Conservation (phyloP, 2,888 invertebrate genomes). For the Minunthozetes semirufus region DNA sequence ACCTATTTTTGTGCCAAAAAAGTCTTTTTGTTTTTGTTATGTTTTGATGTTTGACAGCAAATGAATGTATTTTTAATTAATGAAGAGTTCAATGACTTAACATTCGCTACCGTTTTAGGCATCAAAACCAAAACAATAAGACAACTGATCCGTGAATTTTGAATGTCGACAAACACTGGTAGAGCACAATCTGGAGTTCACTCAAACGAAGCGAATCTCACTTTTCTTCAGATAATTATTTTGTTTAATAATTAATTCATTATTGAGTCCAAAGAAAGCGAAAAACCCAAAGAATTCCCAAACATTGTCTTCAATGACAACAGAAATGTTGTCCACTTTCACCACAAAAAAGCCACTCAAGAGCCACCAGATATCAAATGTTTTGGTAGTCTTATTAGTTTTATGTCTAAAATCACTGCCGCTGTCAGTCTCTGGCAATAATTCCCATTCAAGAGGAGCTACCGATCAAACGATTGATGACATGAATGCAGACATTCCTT, state of each 20-base stretch:
- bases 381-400: not conserved
- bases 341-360: not conserved
- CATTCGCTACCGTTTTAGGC: not conserved
- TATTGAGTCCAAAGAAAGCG: not conserved
- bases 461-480: not conserved
- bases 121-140: slow-evolving; percentile 2
- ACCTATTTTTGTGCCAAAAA: not conserved
- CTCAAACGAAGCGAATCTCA: not conserved
- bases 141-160: slow-evolving; percentile 5
- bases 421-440: too few relatives aligned
- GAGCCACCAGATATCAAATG: not conserved
- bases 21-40: not conserved
- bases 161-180: not conserved
- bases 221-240: slow-evolving; percentile 1
- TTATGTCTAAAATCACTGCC: slow-evolving; percentile 1
- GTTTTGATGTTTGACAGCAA: not conserved
- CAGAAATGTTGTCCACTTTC: not conserved
- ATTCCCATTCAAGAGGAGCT: not conserved
- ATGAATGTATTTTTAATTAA: not conserved
- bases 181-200: not conserved
- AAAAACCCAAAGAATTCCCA: not conserved
- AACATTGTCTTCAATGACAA: not conserved
- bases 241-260: not conserved
- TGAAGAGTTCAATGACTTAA: not conserved
- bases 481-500: slow-evolving; percentile 10